Percentiles rank a stretch among this genome's conserved stretches.
These are phyloP conservation scores for Falcunculus frontatus DNA, from an alignment of 2,113 vertebrate species.

Conservation along the genomic window DNA sequence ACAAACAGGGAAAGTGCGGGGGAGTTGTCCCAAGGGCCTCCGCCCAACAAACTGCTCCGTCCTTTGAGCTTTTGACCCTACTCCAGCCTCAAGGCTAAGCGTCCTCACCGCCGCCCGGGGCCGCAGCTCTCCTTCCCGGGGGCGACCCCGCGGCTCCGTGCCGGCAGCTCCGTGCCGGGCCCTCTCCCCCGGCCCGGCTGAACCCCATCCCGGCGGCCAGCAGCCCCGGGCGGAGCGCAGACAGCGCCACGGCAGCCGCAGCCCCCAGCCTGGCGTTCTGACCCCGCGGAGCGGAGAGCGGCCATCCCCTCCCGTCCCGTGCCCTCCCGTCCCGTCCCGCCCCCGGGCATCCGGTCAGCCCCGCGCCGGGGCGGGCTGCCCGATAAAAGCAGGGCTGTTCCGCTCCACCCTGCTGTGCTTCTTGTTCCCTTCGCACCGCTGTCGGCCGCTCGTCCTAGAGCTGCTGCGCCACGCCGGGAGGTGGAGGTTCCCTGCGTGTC, in stretches of 20 bases:
- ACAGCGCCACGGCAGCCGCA: no score
- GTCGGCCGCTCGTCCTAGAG: accelerated
- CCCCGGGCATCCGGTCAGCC: background rate
- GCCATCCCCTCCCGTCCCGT: no score
- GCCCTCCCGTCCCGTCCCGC: background rate
- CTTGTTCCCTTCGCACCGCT: accelerated
- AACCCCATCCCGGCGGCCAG: background rate
- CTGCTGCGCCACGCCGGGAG: background rate
- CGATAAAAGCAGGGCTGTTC: background rate
- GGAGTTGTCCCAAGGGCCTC: no score
- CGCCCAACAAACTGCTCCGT: background rate
- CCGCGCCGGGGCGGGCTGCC: background rate
- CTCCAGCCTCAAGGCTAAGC: background rate
- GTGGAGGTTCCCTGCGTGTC: background rate
- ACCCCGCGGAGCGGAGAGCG: no score
- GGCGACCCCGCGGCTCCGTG: background rate
- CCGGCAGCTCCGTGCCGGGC: background rate
- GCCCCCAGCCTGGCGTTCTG: accelerated
- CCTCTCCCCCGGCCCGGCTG: background rate
- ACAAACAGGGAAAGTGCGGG: background rate
- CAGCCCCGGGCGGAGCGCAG: background rate
- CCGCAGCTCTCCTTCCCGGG: background rate
- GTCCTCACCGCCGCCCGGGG: background rate
- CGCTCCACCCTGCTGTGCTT: background rate
- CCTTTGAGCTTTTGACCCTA: background rate